Conservation (phyloP, 2,888 invertebrate species). For the Cephalotes varians region DNA sequence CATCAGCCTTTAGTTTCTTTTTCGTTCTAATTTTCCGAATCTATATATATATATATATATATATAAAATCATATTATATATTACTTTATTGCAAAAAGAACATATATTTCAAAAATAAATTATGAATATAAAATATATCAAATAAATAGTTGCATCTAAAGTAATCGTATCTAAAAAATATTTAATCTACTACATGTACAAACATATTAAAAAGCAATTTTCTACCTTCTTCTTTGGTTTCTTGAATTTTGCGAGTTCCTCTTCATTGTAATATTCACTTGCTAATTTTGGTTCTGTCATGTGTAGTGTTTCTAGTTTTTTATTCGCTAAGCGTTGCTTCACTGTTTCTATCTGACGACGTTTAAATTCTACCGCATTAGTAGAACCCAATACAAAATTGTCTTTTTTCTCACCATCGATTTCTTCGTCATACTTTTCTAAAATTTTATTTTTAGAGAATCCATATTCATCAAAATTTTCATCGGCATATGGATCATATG, state of each 20-base stretch:
- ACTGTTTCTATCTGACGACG: conserved; percentile 85
- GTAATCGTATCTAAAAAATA: neutral
- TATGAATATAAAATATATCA: neutral
- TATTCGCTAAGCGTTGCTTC: conserved; percentile 88
- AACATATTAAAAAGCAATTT: neutral
- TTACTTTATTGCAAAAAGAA: neutral
- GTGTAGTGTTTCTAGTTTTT: conserved; percentile 91
- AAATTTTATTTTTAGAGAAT: conserved; percentile 89
- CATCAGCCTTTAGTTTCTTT: conserved; percentile 90
- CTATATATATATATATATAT: too few relatives aligned
- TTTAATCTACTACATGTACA: neutral
- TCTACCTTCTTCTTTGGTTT: conserved; percentile 92
- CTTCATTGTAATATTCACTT: conserved; percentile 94
- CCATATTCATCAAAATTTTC: conserved; percentile 91
- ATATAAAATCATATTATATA: conserved; percentile 34
- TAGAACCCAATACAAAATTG: conserved; percentile 92
- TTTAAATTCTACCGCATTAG: conserved; percentile 87
- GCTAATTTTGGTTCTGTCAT: conserved; percentile 91
- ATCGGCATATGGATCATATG: conserved; percentile 95
- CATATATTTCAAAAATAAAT: neutral
- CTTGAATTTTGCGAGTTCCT: conserved; percentile 96
- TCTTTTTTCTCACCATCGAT: conserved; percentile 91
- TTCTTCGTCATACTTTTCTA: conserved; percentile 98
- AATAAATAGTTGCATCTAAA: neutral
- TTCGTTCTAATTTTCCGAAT: conserved; percentile 89